A percentile compares a stretch with the other conserved stretches of the same genome.
Evolutionary conservation across 2,888 invertebrate species (phyloP).

Genomic region (Nomada ruficornis): DNA sequence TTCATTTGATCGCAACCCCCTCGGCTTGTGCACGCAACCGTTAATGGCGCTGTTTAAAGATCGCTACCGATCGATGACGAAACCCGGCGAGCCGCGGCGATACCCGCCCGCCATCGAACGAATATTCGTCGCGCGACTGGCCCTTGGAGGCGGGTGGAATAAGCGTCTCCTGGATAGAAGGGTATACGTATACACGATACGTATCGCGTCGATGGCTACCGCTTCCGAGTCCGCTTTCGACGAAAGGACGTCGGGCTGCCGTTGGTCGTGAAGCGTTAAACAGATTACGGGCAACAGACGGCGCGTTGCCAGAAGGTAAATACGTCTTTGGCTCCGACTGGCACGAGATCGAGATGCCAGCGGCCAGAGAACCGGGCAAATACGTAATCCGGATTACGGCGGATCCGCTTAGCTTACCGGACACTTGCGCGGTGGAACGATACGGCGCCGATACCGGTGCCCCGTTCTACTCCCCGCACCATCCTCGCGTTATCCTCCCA

Average conservation of each 20-base stretch:
- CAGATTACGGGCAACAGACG: constrained; percentile 77
- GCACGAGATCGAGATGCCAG: constrained; percentile 81
- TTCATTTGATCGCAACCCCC: constrained; percentile 83
- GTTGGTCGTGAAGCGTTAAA: constrained; percentile 67
- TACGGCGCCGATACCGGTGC: constrained; percentile 76
- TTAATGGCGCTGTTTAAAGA: constrained; percentile 81
- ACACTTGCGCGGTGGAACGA: constrained; percentile 82
- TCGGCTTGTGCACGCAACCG: constrained; percentile 78
- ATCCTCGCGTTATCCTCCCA: constrained; percentile 45
- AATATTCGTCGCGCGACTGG: too few relatives aligned
- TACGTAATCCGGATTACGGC: constrained; percentile 84
- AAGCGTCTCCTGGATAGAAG: neutral
- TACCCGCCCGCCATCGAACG: neutral
- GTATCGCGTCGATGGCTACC: neutral
- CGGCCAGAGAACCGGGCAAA: constrained; percentile 79
- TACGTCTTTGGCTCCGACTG: constrained; percentile 79
- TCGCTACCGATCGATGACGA: constrained; percentile 73
- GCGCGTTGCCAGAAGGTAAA: constrained; percentile 78
- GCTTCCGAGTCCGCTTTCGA: constrained; percentile 2
- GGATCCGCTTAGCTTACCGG: constrained; percentile 83
- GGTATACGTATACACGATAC: neutral
- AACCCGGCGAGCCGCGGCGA: constrained; percentile 10
- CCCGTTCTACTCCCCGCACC: constrained; percentile 48
- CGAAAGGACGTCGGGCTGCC: constrained; percentile 8
- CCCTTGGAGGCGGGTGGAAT: neutral